Base-by-base conservation (phyloP, 92 coral and sea anemone genomes). In the Galaxea fascicularis region DNA sequence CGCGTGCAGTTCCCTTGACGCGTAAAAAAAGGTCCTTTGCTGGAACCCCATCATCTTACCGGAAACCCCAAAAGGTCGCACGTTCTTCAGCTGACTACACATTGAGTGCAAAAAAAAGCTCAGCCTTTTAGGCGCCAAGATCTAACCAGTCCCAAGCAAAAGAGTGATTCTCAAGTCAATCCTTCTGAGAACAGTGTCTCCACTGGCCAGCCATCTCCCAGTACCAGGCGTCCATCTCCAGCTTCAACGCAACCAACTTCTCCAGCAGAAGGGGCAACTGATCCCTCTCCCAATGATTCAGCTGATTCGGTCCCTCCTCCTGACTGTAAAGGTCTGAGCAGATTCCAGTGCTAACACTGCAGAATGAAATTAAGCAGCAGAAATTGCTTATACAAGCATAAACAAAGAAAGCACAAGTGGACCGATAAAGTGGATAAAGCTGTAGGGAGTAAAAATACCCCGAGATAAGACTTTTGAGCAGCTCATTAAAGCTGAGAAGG, bases 401-500 rank as follows among this genome's bases (percentile, higher is more conserved):
- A 67, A 24, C 29, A 46, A 62, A 78, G 62, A 22, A 78, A 63
- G 45, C 82, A 39, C 73, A 58, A 31, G 67, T n/a, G 26, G 73
- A 41, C 21, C 70, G 18, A 78, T 18, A 24, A 16, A 22, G 60
- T 41, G 16, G 72, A 78, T 15, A 78, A 78, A 21, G 82, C 52
- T 78, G 59, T 30, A 60, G 71, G 72, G 64, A 77, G 45, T 64
- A 78, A 78, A 16, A n/a, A 44, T 73, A 47, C 26, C 78, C 78
- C 35, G 78, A 73, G 64, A 87, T 12, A 80, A 87, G 67, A 73
- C 86, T 12, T 65, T 10, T 26, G 87, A 87, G 47, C 90, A 87
- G 53, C 76, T 62, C 20, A 80, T 87, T 56, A 87, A 80, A 80
- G 90, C 90, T 8, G 82, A 87, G 76, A 87, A 87, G 71, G 82